phyloP scores from a whole-genome alignment of 2,888 invertebrate genomes.

The Heteromurus nitidus region DNA sequence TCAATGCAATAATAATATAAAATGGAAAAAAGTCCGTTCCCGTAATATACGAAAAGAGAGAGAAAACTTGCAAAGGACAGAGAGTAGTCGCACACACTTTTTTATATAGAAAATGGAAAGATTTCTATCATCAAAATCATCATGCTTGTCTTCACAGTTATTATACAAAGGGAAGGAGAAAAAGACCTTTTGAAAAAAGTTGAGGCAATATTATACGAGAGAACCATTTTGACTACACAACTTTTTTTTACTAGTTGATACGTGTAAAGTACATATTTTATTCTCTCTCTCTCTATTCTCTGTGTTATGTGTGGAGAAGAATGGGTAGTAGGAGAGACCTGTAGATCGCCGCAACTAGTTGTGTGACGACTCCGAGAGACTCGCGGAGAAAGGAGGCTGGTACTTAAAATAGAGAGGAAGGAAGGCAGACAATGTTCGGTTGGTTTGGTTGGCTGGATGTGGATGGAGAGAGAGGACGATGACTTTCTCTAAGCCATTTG shows the following conservation, averaged over 20 bases:
- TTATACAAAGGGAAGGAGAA: slow-evolving; percentile 40
- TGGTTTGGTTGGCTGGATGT: slow-evolving; percentile 63
- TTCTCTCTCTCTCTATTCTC: neutral
- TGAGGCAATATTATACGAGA: slow-evolving; percentile 19
- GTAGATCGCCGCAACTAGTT: slow-evolving; percentile 66
- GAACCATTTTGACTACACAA: neutral
- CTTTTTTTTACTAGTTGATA: neutral
- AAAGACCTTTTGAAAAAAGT: slow-evolving; percentile 18
- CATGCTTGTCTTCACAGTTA: slow-evolving; percentile 62
- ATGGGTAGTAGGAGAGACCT: slow-evolving; percentile 58
- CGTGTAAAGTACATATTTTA: slow-evolving; percentile 19
- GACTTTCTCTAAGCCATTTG: slow-evolving; percentile 62
- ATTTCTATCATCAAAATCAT: slow-evolving; percentile 53
- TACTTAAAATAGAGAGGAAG: slow-evolving; percentile 62
- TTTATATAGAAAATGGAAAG: slow-evolving; percentile 4
- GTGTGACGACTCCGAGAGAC: slow-evolving; percentile 43
- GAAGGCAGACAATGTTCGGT: slow-evolving; percentile 51
- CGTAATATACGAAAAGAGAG: slow-evolving; percentile 13
- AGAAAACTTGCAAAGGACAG: slow-evolving; percentile 27
- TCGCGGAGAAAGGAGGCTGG: slow-evolving; percentile 59
- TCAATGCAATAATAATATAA: slow-evolving; percentile 52
- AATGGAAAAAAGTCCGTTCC: slow-evolving; percentile 55
- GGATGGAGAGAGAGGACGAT: slow-evolving; percentile 53
- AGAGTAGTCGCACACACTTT: too few species aligned
- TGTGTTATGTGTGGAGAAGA: too few species aligned